A percentile compares a stretch with the other conserved stretches of the same genome.
phyloP scores from a whole-genome alignment of 2,113 vertebrate species.

The Seriola quinqueradiata region DNA sequence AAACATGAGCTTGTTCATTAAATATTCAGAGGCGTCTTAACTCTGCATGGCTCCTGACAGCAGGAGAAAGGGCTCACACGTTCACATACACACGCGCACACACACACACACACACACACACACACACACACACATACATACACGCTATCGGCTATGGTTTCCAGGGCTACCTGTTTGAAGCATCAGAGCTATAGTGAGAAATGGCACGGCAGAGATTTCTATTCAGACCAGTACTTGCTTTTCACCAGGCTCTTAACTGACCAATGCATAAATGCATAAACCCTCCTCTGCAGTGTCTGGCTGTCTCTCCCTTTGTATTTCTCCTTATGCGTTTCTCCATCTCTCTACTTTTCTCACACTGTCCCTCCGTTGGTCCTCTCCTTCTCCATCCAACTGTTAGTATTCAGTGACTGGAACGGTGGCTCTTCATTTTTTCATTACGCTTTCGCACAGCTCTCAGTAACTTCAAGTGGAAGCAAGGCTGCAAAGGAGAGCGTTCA shows the following conservation, averaged over 20 bases:
- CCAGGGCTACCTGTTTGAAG: constrained; percentile 77
- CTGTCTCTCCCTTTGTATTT: constrained; percentile 54
- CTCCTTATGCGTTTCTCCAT: constrained; percentile 31
- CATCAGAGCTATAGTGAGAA: constrained; percentile 66
- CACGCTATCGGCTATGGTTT: constrained; percentile 62
- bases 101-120: constrained; percentile 41
- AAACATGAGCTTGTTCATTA: constrained; percentile 81
- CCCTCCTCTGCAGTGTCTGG: constrained; percentile 44
- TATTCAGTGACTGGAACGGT: constrained; percentile 66
- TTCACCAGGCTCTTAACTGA: constrained; percentile 67
- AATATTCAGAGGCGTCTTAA: constrained; percentile 82
- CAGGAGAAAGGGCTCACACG: constrained; percentile 79
- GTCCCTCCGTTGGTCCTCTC: background rate
- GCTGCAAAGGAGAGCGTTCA: constrained; percentile 19
- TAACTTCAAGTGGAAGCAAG: constrained; percentile 44
- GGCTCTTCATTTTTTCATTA: constrained; percentile 63
- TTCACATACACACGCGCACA: constrained; percentile 38
- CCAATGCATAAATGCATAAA: constrained; percentile 76
- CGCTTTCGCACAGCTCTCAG: constrained; percentile 43
- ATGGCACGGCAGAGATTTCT: constrained; percentile 72
- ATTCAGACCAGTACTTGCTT: constrained; percentile 64
- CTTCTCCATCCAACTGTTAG: constrained; percentile 48
- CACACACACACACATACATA: constrained; percentile 21
- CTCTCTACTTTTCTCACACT: constrained; percentile 41
- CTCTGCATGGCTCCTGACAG: constrained; percentile 80